Conservation (phyloP, 2,113 vertebrate genomes). For the Seriola dumerili region DNA sequence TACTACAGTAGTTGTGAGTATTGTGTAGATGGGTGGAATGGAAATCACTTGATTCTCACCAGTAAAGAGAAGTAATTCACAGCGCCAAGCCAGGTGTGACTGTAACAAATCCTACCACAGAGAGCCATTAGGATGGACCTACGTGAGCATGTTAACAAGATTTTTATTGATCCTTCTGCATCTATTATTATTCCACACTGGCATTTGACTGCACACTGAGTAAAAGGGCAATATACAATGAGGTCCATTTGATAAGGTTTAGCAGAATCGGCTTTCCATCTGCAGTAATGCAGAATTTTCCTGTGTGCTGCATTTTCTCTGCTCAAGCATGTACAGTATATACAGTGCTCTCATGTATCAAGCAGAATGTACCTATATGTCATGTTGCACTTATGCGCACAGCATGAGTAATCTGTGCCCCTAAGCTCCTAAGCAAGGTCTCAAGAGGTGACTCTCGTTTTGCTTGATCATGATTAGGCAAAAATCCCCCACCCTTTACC, state of each 20-base stretch:
- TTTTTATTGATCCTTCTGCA: constrained; percentile 65
- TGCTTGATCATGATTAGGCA: constrained; percentile 15
- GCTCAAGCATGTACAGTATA: not conserved
- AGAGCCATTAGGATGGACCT: constrained; percentile 50
- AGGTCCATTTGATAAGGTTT: constrained; percentile 38
- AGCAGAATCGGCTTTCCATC: constrained; percentile 13
- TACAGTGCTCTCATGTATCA: not conserved
- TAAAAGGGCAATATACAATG: constrained; percentile 39
- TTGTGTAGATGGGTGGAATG: constrained; percentile 17
- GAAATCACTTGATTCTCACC: constrained; percentile 26
- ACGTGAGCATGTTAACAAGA: constrained; percentile 62
- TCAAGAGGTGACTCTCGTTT: constrained; percentile 13
- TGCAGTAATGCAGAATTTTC: not conserved
- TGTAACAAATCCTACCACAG: constrained; percentile 49
- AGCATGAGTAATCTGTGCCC: constrained; percentile 14
- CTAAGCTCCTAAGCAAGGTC: not conserved
- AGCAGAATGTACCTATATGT: not conserved
- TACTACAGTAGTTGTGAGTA: not conserved
- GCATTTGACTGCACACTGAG: constrained; percentile 41
- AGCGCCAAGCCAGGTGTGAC: constrained; percentile 42
- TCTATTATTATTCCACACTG: constrained; percentile 36
- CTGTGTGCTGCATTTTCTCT: not conserved
- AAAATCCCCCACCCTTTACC: not conserved
- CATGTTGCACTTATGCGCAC: constrained; percentile 16
- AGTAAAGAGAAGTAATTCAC: constrained; percentile 23